Conservation (phyloP, 2,113 vertebrate species). For the Brachionichthys hirsutus region DNA sequence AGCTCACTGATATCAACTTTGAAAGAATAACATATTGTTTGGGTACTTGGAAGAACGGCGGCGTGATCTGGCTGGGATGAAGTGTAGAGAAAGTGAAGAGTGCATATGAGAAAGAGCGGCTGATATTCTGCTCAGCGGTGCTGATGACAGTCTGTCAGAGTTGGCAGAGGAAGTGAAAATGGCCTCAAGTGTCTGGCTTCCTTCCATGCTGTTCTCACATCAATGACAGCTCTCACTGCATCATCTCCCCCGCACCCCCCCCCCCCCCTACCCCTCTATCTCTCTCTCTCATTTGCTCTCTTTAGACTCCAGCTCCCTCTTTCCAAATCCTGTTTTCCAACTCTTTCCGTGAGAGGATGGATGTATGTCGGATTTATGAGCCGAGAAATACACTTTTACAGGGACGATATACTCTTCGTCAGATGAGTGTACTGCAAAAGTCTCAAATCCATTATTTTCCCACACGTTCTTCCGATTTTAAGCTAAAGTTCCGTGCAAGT, state of each 20-base stretch:
- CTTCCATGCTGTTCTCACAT: constrained; percentile 65
- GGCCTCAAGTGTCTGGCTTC: constrained; percentile 74
- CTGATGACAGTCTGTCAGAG: constrained; percentile 71
- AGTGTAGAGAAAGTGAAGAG: constrained; percentile 58
- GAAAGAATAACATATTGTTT: constrained; percentile 74
- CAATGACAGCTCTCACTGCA: constrained; percentile 61
- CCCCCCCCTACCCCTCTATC: constrained; percentile 8
- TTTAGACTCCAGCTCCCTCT: constrained; percentile 35
- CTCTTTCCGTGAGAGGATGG: constrained; percentile 6
- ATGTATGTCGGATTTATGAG: constrained; percentile 7
- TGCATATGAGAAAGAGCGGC: constrained; percentile 39
- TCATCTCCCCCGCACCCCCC: constrained; percentile 54
- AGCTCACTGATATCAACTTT: constrained; percentile 58
- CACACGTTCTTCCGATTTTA: background rate
- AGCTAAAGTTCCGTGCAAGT: too few relatives aligned
- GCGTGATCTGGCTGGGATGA: constrained; percentile 51
- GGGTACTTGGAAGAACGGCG: constrained; percentile 58
- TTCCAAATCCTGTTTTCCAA: constrained; percentile 32
- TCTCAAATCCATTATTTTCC: background rate
- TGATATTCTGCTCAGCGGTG: constrained; percentile 60
- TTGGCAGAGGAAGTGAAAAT: constrained; percentile 73
- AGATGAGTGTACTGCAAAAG: background rate
- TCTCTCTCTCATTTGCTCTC: constrained; percentile 38
- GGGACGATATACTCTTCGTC: background rate
- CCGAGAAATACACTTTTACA: constrained; percentile 7